These are phyloP conservation scores for Prietella phreatophila DNA, from an alignment of 2,113 vertebrate genomes.

Conservation along the genomic window DNA sequence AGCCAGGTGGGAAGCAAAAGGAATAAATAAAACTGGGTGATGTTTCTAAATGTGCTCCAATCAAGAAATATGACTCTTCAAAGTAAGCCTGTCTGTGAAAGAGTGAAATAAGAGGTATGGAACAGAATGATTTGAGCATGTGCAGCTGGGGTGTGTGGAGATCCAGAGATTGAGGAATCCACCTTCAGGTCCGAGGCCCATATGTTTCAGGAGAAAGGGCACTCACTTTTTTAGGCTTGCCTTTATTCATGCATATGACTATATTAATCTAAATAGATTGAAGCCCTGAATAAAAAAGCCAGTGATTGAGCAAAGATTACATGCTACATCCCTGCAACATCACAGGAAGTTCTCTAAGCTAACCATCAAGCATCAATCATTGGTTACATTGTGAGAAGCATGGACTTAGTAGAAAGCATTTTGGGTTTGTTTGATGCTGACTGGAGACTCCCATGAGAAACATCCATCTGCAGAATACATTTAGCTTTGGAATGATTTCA, in stretches of 20 bases:
- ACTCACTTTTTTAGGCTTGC: neutral
- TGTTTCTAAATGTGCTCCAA: slow-evolving; percentile 64
- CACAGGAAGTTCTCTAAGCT: neutral
- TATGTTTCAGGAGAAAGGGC: neutral
- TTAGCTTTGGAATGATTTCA: slow-evolving; percentile 32
- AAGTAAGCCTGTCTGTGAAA: slow-evolving; percentile 66
- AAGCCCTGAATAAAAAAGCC: neutral
- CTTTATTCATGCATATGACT: neutral
- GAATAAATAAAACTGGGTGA: slow-evolving; percentile 67
- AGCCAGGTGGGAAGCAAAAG: slow-evolving; percentile 59
- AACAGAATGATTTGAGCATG: slow-evolving; percentile 62
- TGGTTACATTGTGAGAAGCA: slow-evolving; percentile 34
- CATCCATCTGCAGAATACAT: slow-evolving; percentile 30
- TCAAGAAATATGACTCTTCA: slow-evolving; percentile 59
- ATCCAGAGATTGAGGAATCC: slow-evolving; percentile 23
- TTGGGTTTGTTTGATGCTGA: slow-evolving; percentile 32
- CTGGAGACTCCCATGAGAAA: slow-evolving; percentile 31
- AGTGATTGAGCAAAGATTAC: neutral
- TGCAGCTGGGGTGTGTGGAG: slow-evolving; percentile 63
- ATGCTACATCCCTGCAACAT: neutral
- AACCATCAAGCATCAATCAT: neutral
- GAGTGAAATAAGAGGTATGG: slow-evolving; percentile 64
- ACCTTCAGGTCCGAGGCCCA: neutral
- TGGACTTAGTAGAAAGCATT: slow-evolving; percentile 38
- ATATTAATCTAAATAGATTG: neutral